phyloP scores from a whole-genome alignment of 1,140 invertebrate species.

The Ditylenchus dipsaci region DNA sequence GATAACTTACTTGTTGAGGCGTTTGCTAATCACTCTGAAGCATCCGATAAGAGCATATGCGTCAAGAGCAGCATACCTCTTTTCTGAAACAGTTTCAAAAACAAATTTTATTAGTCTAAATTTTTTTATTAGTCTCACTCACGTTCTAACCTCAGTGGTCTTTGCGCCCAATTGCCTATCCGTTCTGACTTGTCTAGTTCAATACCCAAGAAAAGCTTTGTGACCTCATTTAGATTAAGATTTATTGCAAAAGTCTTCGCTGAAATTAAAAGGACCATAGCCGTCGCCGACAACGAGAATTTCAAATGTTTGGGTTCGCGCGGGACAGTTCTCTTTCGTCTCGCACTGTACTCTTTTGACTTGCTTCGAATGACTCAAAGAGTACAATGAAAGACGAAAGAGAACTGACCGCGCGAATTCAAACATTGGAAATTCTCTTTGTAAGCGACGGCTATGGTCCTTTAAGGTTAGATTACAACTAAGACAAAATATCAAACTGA shows the following conservation, averaged over 20 bases:
- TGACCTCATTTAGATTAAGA: constrained; percentile 12
- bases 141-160: neutral
- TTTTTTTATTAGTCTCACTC: neutral
- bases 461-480: no score
- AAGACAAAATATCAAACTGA: neutral
- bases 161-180: neutral
- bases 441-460: no score
- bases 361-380: no score
- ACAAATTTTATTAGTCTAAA: neutral
- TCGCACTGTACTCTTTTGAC: no score
- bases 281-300: no score
- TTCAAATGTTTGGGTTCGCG: no score
- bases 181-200: constrained; percentile 7
- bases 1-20: no score
- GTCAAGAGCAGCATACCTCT: neutral
- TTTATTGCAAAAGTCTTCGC: neutral
- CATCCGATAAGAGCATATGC: neutral
- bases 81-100: neutral
- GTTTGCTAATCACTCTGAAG: neutral
- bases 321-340: no score
- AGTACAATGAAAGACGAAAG: no score
- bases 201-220: constrained; percentile 18
- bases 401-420: no score
- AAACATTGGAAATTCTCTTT: no score
- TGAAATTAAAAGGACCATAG: no score